A percentile compares a stretch with the other conserved stretches of the same genome.
Conservation (phyloP, 2,888 invertebrate genomes). For the Polyploca ridens region DNA sequence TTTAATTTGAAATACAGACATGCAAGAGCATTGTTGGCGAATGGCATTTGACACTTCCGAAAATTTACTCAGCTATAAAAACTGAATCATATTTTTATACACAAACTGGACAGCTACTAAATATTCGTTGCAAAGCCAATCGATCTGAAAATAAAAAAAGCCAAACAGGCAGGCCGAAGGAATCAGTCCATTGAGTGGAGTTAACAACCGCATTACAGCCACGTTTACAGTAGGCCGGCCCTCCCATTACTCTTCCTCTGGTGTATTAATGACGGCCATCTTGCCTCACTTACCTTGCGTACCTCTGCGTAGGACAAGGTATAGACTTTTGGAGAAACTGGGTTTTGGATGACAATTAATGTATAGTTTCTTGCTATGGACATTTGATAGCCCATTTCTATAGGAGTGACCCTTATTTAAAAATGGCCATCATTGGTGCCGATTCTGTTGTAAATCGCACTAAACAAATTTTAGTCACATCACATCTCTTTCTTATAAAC, state of each 20-base stretch:
- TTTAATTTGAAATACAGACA: no score
- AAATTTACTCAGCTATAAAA: no score
- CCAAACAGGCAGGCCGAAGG: conserved; percentile 30
- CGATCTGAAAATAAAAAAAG: not conserved
- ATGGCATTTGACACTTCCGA: no score
- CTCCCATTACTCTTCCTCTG: conserved; percentile 67
- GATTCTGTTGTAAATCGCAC: no score
- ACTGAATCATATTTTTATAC: no score
- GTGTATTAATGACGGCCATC: conserved; percentile 76
- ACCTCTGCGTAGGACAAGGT: conserved; percentile 32
- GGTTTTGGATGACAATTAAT: not conserved
- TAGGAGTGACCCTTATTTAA: no score
- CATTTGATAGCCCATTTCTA: no score
- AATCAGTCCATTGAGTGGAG: conserved; percentile 58
- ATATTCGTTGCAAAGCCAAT: not conserved
- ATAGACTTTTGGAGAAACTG: conserved; percentile 1
- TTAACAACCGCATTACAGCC: conserved; percentile 70
- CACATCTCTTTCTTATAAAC: no score
- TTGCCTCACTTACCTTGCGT: conserved; percentile 75
- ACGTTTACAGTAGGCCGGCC: conserved; percentile 55
- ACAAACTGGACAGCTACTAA: not conserved
- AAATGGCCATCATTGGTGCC: no score
- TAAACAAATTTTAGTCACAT: no score
- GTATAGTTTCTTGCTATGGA: no score
- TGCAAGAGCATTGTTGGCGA: no score